Evolutionary conservation across 1,140 invertebrate species (phyloP).

Genomic region (Heliothis virescens): DNA sequence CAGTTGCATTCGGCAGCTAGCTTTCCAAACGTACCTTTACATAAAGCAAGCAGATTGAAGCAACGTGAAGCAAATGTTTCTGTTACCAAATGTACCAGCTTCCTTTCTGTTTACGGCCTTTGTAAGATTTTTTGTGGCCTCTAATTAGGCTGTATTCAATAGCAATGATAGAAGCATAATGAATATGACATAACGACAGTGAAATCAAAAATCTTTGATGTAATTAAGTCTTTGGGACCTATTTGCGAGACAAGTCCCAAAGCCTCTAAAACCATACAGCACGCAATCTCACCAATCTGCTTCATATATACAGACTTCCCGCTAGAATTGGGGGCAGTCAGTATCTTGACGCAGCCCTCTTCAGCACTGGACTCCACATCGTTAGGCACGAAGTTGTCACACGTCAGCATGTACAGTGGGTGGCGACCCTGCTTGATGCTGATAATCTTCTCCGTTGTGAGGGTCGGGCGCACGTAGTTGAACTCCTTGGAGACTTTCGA

Average conservation of each 20-base stretch:
- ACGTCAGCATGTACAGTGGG: slow-evolving; percentile 91
- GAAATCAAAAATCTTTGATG: no score
- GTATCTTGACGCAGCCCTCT: slow-evolving; percentile 89
- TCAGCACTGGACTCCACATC: slow-evolving; percentile 87
- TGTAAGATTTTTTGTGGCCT: no score
- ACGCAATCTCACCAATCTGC: slow-evolving; percentile 87
- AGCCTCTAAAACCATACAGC: not conserved
- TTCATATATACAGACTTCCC: slow-evolving; percentile 97
- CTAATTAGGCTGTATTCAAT: no score
- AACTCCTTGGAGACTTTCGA: slow-evolving; percentile 90
- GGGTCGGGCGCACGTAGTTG: slow-evolving; percentile 90
- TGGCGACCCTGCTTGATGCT: slow-evolving; percentile 92
- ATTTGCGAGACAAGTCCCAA: no score
- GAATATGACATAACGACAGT: no score
- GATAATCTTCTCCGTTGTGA: slow-evolving; percentile 88
- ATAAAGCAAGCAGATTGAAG: no score
- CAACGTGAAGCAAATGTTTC: no score
- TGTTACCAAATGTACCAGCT: no score
- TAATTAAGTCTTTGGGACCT: not conserved
- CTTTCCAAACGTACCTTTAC: no score
- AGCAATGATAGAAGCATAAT: no score
- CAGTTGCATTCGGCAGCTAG: no score
- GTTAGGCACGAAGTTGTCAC: slow-evolving; percentile 91
- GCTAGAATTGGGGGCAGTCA: slow-evolving; percentile 95
- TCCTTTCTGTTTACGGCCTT: no score